Evolutionary conservation across 64 coral and sea anemone species (phyloP).

Genomic region (Actinia tenebrosa): DNA sequence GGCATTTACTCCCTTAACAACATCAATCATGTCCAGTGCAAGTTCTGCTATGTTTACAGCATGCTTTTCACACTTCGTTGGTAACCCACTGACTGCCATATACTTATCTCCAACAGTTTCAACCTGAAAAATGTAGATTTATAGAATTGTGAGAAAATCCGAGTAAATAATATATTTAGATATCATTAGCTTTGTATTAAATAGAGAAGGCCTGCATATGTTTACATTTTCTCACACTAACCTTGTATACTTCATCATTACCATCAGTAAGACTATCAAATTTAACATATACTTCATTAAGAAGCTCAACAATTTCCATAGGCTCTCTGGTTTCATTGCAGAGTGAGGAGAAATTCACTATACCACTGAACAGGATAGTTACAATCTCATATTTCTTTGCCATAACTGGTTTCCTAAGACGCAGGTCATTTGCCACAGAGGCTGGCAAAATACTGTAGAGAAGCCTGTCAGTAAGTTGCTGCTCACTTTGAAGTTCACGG

Average conservation of each 20-base stretch:
- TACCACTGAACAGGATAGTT: constrained; percentile 96
- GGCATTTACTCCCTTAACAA: constrained; percentile 73
- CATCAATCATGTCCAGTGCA: constrained; percentile 96
- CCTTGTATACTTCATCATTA: constrained; percentile 97
- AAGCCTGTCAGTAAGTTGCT: constrained; percentile 87
- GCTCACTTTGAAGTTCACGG: constrained; percentile 81
- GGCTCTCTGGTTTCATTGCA: constrained; percentile 86
- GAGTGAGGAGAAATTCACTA: constrained; percentile 89
- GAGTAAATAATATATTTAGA: not conserved
- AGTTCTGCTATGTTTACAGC: constrained; percentile 85
- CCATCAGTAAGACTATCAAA: constrained; percentile 90
- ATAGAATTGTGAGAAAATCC: constrained; percentile 1
- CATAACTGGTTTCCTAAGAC: constrained; percentile 76
- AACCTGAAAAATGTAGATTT: constrained; percentile 41
- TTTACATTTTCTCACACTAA: not conserved
- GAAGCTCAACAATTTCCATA: constrained; percentile 90
- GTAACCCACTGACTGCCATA: constrained; percentile 97
- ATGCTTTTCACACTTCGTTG: constrained; percentile 88
- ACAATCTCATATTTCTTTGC: constrained; percentile 98
- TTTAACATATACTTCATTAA: constrained; percentile 86
- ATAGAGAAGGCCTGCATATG: not conserved
- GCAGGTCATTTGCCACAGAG: constrained; percentile 91
- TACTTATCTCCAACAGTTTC: constrained; percentile 99
- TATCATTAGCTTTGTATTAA: not conserved
- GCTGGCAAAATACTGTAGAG: constrained; percentile 89